phyloP scores from a whole-genome alignment of 2,113 vertebrate species.

The Protobothrops flavoviridis region DNA sequence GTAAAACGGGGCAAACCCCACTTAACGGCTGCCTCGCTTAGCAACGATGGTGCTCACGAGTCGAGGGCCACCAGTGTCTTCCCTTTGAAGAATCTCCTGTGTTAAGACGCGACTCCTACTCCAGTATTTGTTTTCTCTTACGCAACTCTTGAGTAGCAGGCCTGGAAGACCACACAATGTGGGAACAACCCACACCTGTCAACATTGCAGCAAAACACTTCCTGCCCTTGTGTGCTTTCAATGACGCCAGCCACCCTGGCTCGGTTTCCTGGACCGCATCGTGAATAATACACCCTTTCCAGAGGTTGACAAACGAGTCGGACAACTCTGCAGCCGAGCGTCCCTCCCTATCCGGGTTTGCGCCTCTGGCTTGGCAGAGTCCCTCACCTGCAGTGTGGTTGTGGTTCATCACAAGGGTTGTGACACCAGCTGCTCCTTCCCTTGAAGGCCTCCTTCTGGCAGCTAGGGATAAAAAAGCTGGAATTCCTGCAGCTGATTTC shows the following conservation, averaged over 20 bases:
- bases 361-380: neutral
- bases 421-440: neutral
- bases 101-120: neutral
- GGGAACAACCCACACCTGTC: neutral
- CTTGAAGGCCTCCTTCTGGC: neutral
- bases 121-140: neutral
- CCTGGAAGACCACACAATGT: neutral
- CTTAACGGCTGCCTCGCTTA: neutral
- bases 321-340: accelerated
- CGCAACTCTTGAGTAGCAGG: neutral
- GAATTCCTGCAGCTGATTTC: neutral
- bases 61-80: accelerated
- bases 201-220: neutral
- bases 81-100: neutral
- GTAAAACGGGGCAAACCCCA: neutral
- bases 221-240: neutral
- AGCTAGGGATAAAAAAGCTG: neutral
- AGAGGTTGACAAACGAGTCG: accelerated
- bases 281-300: neutral
- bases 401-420: neutral
- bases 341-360: neutral
- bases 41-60: neutral
- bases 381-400: neutral
- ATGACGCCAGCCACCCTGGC: neutral
- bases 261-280: neutral